Percentiles rank a stretch among this genome's conserved stretches.
phyloP scores from a whole-genome alignment of 2,797 vertebrate species.

The Cossypha niveicapilla region DNA sequence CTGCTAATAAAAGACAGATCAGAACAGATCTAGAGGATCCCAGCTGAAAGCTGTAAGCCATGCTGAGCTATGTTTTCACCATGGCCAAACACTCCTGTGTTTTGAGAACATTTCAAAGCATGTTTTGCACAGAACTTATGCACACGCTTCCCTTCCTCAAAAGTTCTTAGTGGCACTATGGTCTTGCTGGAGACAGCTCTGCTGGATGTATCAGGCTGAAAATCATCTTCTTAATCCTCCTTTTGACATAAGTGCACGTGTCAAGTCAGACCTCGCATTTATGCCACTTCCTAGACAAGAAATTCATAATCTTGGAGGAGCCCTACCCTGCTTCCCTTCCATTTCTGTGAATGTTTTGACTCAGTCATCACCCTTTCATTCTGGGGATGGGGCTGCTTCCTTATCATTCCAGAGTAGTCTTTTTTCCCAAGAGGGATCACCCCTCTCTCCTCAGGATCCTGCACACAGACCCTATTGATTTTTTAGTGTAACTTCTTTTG shows the following conservation, averaged over 20 bases:
- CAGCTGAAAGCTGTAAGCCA: background rate
- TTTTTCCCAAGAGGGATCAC: background rate
- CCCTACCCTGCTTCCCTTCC: background rate
- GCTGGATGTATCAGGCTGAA: background rate
- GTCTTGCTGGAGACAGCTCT: background rate
- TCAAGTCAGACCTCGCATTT: background rate
- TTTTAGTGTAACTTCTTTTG: background rate
- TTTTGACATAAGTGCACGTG: background rate
- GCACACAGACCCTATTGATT: background rate
- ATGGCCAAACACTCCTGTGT: background rate
- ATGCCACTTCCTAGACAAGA: background rate
- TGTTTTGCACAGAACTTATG: background rate
- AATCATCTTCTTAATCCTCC: background rate
- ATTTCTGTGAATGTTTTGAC: background rate
- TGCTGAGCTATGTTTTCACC: background rate
- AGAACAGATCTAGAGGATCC: background rate
- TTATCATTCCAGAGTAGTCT: background rate
- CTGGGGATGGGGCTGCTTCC: background rate
- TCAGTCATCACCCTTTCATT: background rate
- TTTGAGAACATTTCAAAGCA: slow-evolving; percentile 4
- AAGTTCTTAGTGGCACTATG: background rate
- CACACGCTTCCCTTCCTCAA: background rate
- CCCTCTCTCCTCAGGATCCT: background rate
- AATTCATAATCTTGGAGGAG: background rate
- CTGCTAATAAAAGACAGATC: background rate